Base-by-base conservation (phyloP, 2,797 vertebrate genomes). In the Cuculus canorus region DNA sequence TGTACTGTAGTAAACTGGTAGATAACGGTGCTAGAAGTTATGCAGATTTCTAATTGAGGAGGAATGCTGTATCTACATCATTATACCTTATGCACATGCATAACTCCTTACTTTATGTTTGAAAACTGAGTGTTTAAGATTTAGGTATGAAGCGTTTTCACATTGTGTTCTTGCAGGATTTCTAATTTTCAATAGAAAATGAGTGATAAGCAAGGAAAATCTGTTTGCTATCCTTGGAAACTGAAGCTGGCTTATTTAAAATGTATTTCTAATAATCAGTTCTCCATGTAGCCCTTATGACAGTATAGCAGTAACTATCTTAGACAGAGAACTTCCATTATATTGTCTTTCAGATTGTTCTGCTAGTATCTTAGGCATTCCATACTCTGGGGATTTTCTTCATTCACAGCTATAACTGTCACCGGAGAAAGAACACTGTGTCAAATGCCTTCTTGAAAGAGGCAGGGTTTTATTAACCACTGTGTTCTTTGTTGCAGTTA, bases 381-480 rank as follows among this genome's bases (percentile, higher is more conserved):
- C 47, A 59, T 3, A 1, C 47, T 64, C n/a, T 63, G 15, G 59
- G 63, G 56, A 63, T 61, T 81, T 86, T 41, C 84, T 88, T 82
- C 24, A 48, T 33, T 52, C 71, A 35, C 72, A 84, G 30, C 35
- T 72, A 0, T 16, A 60, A 13, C 17, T 63, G 37, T 79, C 37
- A 16, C 33, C 35, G 52, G 43, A 57, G 56, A 52, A 79, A 24
- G n/a, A 79, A 41, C 39, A n/a, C 17, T 0, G 0, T 17, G 32
- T 24, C 63, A 79, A 72, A 48, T 79, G 59, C 35, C 57, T 56
- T 76, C 43, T 24, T 53, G 32, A 81, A 88, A 69, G 4, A 30
- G 65, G 48, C 39, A 53, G 37, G 76, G 24, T 19, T 56, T 50
- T 80, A 41, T 5, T 35, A 87, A 71, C 28, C 33, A n/a, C 68